These are phyloP conservation scores for Vollenhovia emeryi DNA, from an alignment of 1,140 invertebrate genomes.

Conservation along the genomic window DNA sequence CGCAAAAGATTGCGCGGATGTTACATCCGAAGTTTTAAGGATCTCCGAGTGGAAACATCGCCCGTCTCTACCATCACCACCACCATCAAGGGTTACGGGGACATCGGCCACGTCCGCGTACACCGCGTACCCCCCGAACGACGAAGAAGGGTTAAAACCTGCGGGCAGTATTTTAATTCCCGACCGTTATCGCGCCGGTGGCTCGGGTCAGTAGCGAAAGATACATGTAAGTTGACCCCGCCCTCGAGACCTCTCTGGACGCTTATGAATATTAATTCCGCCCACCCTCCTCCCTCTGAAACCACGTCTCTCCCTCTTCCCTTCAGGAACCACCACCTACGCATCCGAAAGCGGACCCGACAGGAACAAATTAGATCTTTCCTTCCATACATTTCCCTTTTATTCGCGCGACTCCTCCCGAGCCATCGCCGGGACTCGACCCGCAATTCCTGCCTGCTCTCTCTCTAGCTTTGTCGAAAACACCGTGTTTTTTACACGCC, in stretches of 20 bases:
- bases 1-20: constrained; percentile 42
- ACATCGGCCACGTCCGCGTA: constrained; percentile 25
- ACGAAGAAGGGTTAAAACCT: constrained; percentile 78
- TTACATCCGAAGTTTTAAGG: constrained; percentile 63
- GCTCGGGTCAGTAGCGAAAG: constrained; percentile 85
- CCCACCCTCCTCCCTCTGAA: constrained; percentile 47
- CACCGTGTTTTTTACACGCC: constrained; percentile 16
- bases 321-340: constrained; percentile 52
- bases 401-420: constrained; percentile 77
- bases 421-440: constrained; percentile 49
- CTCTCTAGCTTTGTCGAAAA: constrained; percentile 36
- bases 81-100: constrained; percentile 10
- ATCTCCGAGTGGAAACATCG: constrained; percentile 40
- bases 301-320: constrained; percentile 38
- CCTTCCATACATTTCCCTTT: constrained; percentile 85
- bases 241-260: constrained; percentile 84
- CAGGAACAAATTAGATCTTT: constrained; percentile 86
- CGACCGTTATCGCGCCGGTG: constrained; percentile 82
- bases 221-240: constrained; percentile 86
- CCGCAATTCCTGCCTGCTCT: constrained; percentile 48
- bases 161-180: constrained; percentile 85
- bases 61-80: neutral
- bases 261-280: constrained; percentile 86
- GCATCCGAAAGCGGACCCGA: constrained; percentile 81
- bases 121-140: constrained; percentile 56